Percentiles rank a stretch among this genome's conserved stretches.
These are phyloP conservation scores for Notarius quadriscutis DNA, from an alignment of 2,113 vertebrate species.

Conservation along the genomic window DNA sequence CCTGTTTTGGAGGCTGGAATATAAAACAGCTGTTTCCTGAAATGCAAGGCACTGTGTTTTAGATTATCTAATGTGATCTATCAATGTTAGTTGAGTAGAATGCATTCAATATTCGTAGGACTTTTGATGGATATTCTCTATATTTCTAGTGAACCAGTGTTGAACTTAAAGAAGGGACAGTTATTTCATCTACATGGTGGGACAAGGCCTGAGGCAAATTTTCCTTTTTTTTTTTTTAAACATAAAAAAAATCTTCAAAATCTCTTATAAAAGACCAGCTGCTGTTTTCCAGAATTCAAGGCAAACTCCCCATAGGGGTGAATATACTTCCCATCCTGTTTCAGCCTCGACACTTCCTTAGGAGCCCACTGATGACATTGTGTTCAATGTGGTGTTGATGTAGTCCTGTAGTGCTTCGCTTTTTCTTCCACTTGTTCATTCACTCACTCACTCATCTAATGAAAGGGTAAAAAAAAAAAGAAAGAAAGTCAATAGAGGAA, in stretches of 20 bases:
- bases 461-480: background rate
- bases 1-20: background rate
- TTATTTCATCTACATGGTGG: background rate
- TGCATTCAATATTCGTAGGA: background rate
- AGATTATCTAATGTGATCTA: background rate
- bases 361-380: constrained; percentile 50
- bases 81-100: background rate
- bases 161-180: background rate
- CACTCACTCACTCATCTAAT: constrained; percentile 36
- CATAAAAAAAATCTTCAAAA: constrained; percentile 31
- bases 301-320: constrained; percentile 43
- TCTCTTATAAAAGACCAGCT: constrained; percentile 56
- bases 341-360: constrained; percentile 34
- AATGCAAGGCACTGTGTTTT: background rate
- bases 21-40: background rate
- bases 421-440: background rate
- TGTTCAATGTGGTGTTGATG: constrained; percentile 59
- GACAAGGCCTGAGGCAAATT: constrained; percentile 13
- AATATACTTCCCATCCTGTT: constrained; percentile 30
- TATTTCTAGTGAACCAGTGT: background rate
- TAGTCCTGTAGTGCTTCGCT: constrained; percentile 37
- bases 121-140: background rate
- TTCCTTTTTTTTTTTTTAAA: background rate
- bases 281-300: constrained; percentile 44
- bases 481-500: no score